These are phyloP conservation scores for Trichomycterus rosablanca DNA, from an alignment of 2,113 vertebrate species.

Conservation along the genomic window DNA sequence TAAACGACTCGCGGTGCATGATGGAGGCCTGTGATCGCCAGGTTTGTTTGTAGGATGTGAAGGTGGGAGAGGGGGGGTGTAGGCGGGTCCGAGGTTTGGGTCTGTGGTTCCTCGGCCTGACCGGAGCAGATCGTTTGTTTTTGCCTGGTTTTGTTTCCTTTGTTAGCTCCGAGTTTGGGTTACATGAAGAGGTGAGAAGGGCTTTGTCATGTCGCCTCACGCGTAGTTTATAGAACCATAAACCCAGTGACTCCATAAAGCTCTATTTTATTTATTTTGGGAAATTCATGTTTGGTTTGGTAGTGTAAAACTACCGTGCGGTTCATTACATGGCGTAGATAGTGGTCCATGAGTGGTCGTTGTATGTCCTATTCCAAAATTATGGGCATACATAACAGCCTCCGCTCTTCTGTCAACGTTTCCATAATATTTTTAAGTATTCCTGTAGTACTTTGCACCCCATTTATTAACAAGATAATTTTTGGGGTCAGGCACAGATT, in stretches of 20 bases:
- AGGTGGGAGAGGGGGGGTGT: constrained; percentile 21
- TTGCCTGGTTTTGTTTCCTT: constrained; percentile 56
- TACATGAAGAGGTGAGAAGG: constrained; percentile 58
- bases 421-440: too few species aligned
- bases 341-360: too few species aligned
- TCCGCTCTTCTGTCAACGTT: too few species aligned
- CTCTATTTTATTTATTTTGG: too few species aligned
- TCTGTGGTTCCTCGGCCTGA: constrained; percentile 55
- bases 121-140: constrained; percentile 52
- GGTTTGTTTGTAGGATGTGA: constrained; percentile 47
- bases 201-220: constrained; percentile 49
- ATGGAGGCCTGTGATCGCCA: constrained; percentile 52
- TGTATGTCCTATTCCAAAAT: too few species aligned
- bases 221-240: background rate
- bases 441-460: too few species aligned
- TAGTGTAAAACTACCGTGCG: too few species aligned
- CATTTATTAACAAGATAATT: too few species aligned
- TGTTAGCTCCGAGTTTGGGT: constrained; percentile 56
- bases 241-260: constrained; percentile 1
- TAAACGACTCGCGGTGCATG: constrained; percentile 54
- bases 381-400: too few species aligned
- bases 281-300: too few species aligned
- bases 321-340: too few species aligned
- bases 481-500: too few species aligned
- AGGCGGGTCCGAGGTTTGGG: constrained; percentile 33